Base-by-base conservation (phyloP, 2,888 invertebrate genomes). In the Hydrotaea diabolus region DNA sequence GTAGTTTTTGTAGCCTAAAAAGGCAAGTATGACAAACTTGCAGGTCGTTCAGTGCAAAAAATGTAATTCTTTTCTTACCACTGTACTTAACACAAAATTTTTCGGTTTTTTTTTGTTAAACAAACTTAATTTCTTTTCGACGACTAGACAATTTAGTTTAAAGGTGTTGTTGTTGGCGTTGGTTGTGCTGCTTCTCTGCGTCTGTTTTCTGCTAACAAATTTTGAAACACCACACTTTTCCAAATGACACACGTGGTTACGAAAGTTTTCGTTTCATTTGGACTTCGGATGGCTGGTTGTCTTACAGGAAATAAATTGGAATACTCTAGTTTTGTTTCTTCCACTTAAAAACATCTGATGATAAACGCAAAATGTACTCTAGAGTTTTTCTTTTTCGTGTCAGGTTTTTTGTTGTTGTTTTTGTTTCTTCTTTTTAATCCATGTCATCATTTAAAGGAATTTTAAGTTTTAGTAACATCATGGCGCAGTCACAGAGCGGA, bases 281-380 rank as follows among this genome's bases (percentile, higher is more conserved):
- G 9, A 15, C 1, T 39, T 39, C 7, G n/a, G 13, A n/a, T 75
- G 43, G 17, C 31, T 49, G 64, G 46, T 57, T 71, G 64, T 84
- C 26, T 81, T 81, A 78, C 75, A 84, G 78, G 75, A 84, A 84
- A 80, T 79, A 81, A 59, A 85, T 79, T 71, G 73, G 81, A 76
- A 85, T 73, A 53, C 78, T 66, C 23, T 64, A 77, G 23, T 46
- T 46, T 81, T 13, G 19, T 55, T 78, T 66, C 66, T 80, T 69
- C 64, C 76, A 73, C 59, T 75, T 82, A 79, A 75, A 49, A 66
- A 66, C 19, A 64, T 31, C 64, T 36, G 36, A 31, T 17, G 59
- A 31, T 31, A 13, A 55, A 53, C 31, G 36, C 31, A 53, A 59
- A 19, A 31, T 76, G 64, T 17, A 7, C 31, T 43, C 66, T 39